Conservation (phyloP, 2,888 invertebrate genomes). For the Amiota minor region DNA sequence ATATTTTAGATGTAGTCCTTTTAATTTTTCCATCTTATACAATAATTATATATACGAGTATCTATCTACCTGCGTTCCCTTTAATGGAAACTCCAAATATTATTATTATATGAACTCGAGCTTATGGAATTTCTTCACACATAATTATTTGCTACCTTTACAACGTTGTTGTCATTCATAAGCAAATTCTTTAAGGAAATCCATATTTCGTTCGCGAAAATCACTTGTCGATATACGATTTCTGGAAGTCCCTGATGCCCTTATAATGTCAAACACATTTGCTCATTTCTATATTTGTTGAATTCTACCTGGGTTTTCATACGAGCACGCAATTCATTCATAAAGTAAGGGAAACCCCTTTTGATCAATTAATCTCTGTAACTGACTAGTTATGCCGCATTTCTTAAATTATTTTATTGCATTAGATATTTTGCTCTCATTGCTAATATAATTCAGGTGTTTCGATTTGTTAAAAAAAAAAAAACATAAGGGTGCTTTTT, state of each 20-base stretch:
- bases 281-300: slow-evolving; percentile 47
- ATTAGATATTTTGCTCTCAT: slow-evolving; percentile 19
- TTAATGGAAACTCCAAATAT: slow-evolving; percentile 20
- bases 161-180: slow-evolving; percentile 56
- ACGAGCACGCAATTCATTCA: slow-evolving; percentile 51
- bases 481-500: slow-evolving; percentile 18
- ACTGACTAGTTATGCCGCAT: neutral
- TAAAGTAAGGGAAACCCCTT: slow-evolving; percentile 49
- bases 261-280: slow-evolving; percentile 56
- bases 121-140: slow-evolving; percentile 36
- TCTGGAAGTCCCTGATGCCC: slow-evolving; percentile 32
- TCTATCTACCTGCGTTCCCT: neutral
- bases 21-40: neutral
- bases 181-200: slow-evolving; percentile 38
- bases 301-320: slow-evolving; percentile 40
- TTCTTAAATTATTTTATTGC: neutral
- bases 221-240: slow-evolving; percentile 56
- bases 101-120: slow-evolving; percentile 9
- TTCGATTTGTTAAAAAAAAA: neutral
- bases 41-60: neutral
- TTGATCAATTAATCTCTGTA: slow-evolving; percentile 18
- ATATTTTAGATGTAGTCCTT: too few species aligned
- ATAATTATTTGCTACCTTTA: slow-evolving; percentile 42
- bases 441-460: slow-evolving; percentile 59
- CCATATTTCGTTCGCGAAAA: slow-evolving; percentile 33